Percentiles rank a stretch among this genome's conserved stretches.
These are phyloP conservation scores for Maccullochella peelii DNA, from an alignment of 2,113 vertebrate genomes.

Conservation along the genomic window DNA sequence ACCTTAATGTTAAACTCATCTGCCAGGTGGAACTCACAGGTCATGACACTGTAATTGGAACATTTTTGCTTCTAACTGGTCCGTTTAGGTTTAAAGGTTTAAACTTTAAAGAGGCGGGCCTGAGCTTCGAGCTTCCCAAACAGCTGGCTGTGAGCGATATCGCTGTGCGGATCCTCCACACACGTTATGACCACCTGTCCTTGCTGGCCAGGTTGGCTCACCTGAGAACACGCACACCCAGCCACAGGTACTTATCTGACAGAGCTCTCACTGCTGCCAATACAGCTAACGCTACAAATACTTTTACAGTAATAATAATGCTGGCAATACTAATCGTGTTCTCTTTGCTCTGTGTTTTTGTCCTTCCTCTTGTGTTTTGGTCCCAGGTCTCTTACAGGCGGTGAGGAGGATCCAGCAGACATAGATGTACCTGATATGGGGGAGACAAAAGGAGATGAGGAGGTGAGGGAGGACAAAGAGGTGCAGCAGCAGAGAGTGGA, in stretches of 20 bases:
- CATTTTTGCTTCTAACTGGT: not conserved
- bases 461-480: constrained; percentile 42
- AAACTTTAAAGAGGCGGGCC: constrained; percentile 78
- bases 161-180: constrained; percentile 88
- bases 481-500: constrained; percentile 17
- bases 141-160: constrained; percentile 84
- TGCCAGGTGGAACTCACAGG: not conserved
- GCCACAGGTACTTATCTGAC: constrained; percentile 12
- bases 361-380: not conserved
- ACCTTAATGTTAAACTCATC: too few relatives aligned
- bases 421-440: constrained; percentile 14
- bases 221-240: constrained; percentile 22
- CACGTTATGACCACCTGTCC: constrained; percentile 90
- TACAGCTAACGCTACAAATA: not conserved
- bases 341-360: not conserved
- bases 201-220: constrained; percentile 62
- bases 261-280: not conserved
- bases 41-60: too few relatives aligned
- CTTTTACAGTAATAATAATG: not conserved
- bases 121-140: constrained; percentile 89
- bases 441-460: constrained; percentile 26
- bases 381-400: constrained; percentile 42
- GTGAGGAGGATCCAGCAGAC: not conserved
- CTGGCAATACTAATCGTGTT: not conserved
- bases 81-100: constrained; percentile 85